These are phyloP conservation scores for Hoplostethus atlanticus DNA, from an alignment of 2,797 vertebrate species.

Conservation along the genomic window DNA sequence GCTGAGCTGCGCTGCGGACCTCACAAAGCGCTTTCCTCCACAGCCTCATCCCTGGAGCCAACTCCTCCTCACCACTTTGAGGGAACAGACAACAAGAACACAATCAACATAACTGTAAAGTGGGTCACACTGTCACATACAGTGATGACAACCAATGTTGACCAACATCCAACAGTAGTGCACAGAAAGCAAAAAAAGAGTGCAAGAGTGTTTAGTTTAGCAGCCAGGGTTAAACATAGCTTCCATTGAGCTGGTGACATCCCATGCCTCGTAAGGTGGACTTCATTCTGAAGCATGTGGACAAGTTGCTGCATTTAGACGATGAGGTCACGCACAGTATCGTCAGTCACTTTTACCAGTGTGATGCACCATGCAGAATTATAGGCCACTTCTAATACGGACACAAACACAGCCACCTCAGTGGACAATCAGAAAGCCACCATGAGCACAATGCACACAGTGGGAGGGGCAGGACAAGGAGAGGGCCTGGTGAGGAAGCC, in stretches of 20 bases:
- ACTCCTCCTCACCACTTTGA: slow-evolving; percentile 89
- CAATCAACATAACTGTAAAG: neutral
- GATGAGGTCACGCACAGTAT: slow-evolving; percentile 36
- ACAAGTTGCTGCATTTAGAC: slow-evolving; percentile 52
- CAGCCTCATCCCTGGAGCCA: slow-evolving; percentile 90
- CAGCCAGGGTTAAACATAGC: slow-evolving; percentile 85
- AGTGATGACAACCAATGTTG: slow-evolving; percentile 84
- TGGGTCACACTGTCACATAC: neutral
- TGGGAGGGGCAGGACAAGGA: neutral
- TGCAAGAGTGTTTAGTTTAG: slow-evolving; percentile 74
- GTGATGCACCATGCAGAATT: slow-evolving; percentile 87
- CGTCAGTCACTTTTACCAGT: slow-evolving; percentile 12
- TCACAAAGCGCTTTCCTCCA: slow-evolving; percentile 90
- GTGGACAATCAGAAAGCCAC: neutral
- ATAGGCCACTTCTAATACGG: neutral
- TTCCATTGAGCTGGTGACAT: slow-evolving; percentile 84
- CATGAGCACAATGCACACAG: neutral
- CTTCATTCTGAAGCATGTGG: slow-evolving; percentile 65
- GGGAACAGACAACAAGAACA: slow-evolving; percentile 14
- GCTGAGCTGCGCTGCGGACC: slow-evolving; percentile 90
- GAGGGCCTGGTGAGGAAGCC: neutral
- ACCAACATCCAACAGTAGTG: slow-evolving; percentile 69
- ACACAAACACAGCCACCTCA: neutral
- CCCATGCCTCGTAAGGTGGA: slow-evolving; percentile 80
- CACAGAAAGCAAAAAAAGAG: slow-evolving; percentile 71